phyloP scores from a whole-genome alignment of 2,888 invertebrate genomes.

The Lymantria monacha region DNA sequence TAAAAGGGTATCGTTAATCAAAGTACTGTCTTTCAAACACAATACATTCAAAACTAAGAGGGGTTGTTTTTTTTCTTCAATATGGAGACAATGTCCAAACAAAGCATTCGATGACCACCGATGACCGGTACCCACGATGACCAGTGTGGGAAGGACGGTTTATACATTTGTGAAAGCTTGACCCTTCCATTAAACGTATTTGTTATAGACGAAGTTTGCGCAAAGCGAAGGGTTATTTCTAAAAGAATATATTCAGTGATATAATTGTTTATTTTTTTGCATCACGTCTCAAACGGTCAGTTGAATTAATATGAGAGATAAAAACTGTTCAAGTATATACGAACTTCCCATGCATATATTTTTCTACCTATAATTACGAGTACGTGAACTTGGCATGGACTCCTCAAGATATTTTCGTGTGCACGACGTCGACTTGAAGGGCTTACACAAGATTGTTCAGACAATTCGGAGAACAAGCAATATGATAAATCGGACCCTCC shows the following conservation, averaged over 20 bases:
- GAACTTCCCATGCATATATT: constrained; percentile 73
- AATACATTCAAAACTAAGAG: constrained; percentile 52
- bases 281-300: constrained; percentile 60
- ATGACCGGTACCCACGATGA: constrained; percentile 75
- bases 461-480: constrained; percentile 74
- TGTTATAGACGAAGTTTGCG: constrained; percentile 51
- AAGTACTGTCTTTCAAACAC: constrained; percentile 54
- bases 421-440: constrained; percentile 72
- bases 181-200: constrained; percentile 60
- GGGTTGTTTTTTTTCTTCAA: constrained; percentile 56
- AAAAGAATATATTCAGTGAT: constrained; percentile 42
- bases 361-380: constrained; percentile 77
- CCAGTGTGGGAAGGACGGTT: constrained; percentile 75
- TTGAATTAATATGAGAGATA: constrained; percentile 59
- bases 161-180: constrained; percentile 59
- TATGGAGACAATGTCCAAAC: constrained; percentile 60
- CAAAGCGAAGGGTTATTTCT: constrained; percentile 56
- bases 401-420: constrained; percentile 76
- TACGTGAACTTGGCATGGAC: constrained; percentile 69
- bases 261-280: constrained; percentile 68
- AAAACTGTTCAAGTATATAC: constrained; percentile 44
- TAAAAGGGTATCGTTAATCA: constrained; percentile 62
- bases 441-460: constrained; percentile 76
- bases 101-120: constrained; percentile 73
- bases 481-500: constrained; percentile 80